Percentiles rank a stretch among this genome's conserved stretches.
Conservation (phyloP, 2,113 vertebrate species). For the Vombatus ursinus region DNA sequence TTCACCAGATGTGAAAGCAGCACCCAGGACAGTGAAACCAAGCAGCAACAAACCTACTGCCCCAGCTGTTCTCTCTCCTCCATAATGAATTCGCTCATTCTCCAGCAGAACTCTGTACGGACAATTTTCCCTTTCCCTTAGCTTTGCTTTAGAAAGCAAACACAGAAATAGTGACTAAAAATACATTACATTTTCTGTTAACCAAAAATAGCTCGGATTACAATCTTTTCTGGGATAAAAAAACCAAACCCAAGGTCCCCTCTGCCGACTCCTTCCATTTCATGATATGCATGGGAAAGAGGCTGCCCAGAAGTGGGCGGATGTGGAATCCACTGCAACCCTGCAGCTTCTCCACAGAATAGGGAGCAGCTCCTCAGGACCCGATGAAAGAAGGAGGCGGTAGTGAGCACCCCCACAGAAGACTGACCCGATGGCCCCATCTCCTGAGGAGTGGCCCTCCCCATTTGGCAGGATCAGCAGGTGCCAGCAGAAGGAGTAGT, state of each 20-base stretch:
- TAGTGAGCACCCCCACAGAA: slow-evolving; percentile 16
- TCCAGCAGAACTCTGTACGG: not conserved
- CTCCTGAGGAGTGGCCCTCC: not conserved
- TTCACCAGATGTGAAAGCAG: not conserved
- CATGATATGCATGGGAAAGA: slow-evolving; percentile 27
- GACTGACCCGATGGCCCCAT: not conserved
- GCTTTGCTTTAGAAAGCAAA: not conserved
- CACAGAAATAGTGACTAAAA: not conserved
- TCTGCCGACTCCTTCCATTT: slow-evolving; percentile 39
- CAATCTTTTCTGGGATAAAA: slow-evolving; percentile 31
- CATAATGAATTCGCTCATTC: not conserved
- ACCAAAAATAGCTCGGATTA: slow-evolving; percentile 25
- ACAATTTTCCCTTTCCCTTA: not conserved
- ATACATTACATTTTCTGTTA: not conserved
- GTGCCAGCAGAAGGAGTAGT: not conserved
- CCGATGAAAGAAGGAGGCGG: slow-evolving; percentile 39
- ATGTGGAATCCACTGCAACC: slow-evolving; percentile 9
- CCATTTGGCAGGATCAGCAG: too few species aligned
- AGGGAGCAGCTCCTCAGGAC: slow-evolving; percentile 25
- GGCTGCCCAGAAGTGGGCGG: not conserved
- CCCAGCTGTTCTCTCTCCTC: not conserved
- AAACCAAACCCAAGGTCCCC: slow-evolving; percentile 16
- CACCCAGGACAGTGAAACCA: not conserved
- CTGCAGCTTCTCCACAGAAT: slow-evolving; percentile 49
- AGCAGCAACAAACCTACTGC: too few species aligned